Evolutionary conservation across 2,797 vertebrate species (phyloP), one percentile per base, ranked within the genome.

Genomic region (Melanotaenia trifasciata): DNA sequence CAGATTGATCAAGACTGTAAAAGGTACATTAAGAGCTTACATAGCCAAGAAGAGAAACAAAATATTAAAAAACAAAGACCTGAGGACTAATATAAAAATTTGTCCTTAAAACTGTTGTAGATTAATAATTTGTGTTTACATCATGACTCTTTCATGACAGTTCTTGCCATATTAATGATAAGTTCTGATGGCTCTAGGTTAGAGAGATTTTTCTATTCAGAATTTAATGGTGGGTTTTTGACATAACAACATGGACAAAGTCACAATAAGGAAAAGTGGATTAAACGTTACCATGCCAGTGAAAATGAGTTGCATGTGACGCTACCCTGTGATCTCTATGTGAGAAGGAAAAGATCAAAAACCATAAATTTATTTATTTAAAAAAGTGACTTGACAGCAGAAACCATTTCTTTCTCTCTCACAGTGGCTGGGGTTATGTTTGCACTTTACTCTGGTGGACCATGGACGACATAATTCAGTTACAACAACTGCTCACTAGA

Each of bases 1-100:
- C 30, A 47, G 69, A 58, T 22, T 20, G 24, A 79, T 26, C 71
- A 72, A 22, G 51, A 74, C 68, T 70, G 35, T 33, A 30, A 20
- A 33, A 7, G 26, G 18, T 10, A 30, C 22, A 35, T 50, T 16
- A 35, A 14, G 2, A 47, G 18, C 3, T 51, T 51, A 51, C 10
- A 50, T 36, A 14, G 9, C 20, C 2, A 28, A 16, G 11, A 38
- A 28, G 2, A 9, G 9, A 47, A 16, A 47, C 2, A n/a, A 40
- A 18, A 45, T 1, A 5, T 16, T 5, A 3, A 43, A 43, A 51
- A 47, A 8, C 18, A 6, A 4, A 22, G 47, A n/a, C 9, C 9
- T 1, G 8, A n/a, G 8, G 2, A 11, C 50, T 24, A 24, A 11
- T 51, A 26, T 24, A 24, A 53, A 5, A 12, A 53, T n/a, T 5